These are phyloP conservation scores for Lophura swinhoii DNA, from an alignment of 2,797 vertebrate species.

Conservation along the genomic window DNA sequence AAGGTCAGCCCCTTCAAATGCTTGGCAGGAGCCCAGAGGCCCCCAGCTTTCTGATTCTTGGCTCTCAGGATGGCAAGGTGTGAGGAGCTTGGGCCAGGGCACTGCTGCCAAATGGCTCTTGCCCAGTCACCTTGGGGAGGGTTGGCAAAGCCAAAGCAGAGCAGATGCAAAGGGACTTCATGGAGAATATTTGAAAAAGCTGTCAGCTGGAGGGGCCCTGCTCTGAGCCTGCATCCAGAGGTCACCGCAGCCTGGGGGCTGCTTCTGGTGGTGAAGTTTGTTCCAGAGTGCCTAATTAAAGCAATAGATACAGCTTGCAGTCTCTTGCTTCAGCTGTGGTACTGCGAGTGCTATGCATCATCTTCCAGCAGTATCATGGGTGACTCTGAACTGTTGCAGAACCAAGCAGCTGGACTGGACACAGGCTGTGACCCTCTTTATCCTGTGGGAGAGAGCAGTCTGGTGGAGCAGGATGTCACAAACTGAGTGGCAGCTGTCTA, in stretches of 20 bases:
- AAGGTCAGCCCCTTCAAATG: not conserved
- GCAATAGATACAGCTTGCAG: not conserved
- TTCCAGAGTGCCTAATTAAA: not conserved
- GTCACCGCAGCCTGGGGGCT: not conserved
- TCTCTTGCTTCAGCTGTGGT: not conserved
- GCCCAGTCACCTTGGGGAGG: fast-evolving
- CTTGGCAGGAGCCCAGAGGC: not conserved
- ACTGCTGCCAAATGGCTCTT: not conserved
- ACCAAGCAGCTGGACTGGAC: not conserved
- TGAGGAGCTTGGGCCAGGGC: not conserved
- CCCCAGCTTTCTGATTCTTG: not conserved
- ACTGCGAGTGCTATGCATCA: not conserved
- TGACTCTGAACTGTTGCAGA: not conserved
- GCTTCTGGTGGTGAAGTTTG: not conserved
- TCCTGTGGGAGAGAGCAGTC: too few species aligned
- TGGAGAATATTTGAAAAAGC: not conserved
- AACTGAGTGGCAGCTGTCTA: not conserved
- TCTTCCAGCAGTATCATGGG: not conserved
- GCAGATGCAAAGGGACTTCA: not conserved
- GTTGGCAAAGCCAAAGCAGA: not conserved
- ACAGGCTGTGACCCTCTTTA: fast-evolving
- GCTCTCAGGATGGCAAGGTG: not conserved
- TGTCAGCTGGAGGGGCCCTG: not conserved
- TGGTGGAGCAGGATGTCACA: fast-evolving
- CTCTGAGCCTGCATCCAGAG: not conserved